A percentile compares a stretch with the other conserved stretches of the same genome.
phyloP scores from a whole-genome alignment of 1,140 invertebrate genomes.

The Coenobita brevimanus region DNA sequence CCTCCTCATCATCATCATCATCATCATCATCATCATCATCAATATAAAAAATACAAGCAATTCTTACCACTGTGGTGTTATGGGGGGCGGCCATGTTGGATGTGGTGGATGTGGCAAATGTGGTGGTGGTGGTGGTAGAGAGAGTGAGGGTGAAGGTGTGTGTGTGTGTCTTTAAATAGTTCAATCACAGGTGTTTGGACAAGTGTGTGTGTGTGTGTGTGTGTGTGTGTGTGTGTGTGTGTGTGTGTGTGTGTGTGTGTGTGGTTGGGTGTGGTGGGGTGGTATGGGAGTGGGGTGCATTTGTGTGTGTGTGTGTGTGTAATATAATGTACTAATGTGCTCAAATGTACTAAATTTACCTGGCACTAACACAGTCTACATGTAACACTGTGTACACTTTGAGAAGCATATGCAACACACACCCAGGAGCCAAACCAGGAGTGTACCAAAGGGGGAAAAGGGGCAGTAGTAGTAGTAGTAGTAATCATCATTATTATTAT shows the following conservation, averaged over 20 bases:
- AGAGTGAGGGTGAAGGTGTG: constrained; percentile 15
- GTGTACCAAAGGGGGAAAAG: too few relatives aligned
- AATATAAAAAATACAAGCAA: not conserved
- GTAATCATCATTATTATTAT: too few relatives aligned
- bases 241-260: too few relatives aligned
- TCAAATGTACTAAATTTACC: not conserved
- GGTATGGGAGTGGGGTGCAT: not conserved
- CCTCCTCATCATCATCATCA: too few relatives aligned
- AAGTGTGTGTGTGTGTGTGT: too few relatives aligned
- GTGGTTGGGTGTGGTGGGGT: constrained; percentile 6
- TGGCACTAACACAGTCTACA: not conserved
- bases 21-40: too few relatives aligned
- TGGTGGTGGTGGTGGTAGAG: constrained; percentile 12
- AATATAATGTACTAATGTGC: not conserved
- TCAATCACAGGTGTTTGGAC: constrained; percentile 13
- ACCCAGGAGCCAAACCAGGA: too few relatives aligned
- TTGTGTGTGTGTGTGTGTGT: too few relatives aligned
- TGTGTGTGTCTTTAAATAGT: not conserved
- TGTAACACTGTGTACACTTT: too few relatives aligned
- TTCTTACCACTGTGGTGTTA: not conserved
- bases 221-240: not conserved
- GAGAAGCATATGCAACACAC: too few relatives aligned
- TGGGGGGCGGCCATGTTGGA: not conserved
- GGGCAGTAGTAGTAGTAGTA: too few relatives aligned
- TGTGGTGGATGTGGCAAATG: not conserved